These are phyloP conservation scores for Megaceryle maxima DNA, from an alignment of 2,113 vertebrate species.

Conservation along the genomic window DNA sequence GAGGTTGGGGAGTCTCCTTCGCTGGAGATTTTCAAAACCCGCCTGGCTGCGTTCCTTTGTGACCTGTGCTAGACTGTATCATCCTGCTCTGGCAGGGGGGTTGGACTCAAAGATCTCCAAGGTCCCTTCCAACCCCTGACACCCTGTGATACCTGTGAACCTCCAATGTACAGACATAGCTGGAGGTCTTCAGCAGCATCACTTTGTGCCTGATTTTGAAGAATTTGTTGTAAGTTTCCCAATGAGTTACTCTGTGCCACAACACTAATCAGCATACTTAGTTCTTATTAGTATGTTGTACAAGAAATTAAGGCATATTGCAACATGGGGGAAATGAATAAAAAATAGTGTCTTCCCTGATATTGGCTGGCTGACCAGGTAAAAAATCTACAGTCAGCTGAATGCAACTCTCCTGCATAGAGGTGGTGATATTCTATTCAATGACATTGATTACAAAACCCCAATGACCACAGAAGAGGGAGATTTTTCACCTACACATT, in stretches of 20 bases:
- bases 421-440: not conserved
- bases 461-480: not conserved
- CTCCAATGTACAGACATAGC: accelerated
- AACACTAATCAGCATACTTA: not conserved
- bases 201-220: not conserved
- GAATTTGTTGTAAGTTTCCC: not conserved
- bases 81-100: no score
- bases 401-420: not conserved
- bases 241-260: not conserved
- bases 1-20: no score
- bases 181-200: not conserved
- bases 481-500: slow-evolving; percentile 26
- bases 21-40: no score
- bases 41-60: no score
- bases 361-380: not conserved
- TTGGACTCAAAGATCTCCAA: no score
- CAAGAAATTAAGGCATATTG: not conserved
- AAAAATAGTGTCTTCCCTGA: not conserved
- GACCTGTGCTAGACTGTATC: no score
- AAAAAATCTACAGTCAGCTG: not conserved
- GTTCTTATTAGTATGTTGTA: no score
- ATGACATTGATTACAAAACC: not conserved
- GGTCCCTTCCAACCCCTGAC: no score
- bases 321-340: not conserved
- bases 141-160: no score